Evolutionary conservation across 1,140 invertebrate genomes (phyloP), one percentile per base, ranked within the genome.

Genomic region (Drosophila ambigua): DNA sequence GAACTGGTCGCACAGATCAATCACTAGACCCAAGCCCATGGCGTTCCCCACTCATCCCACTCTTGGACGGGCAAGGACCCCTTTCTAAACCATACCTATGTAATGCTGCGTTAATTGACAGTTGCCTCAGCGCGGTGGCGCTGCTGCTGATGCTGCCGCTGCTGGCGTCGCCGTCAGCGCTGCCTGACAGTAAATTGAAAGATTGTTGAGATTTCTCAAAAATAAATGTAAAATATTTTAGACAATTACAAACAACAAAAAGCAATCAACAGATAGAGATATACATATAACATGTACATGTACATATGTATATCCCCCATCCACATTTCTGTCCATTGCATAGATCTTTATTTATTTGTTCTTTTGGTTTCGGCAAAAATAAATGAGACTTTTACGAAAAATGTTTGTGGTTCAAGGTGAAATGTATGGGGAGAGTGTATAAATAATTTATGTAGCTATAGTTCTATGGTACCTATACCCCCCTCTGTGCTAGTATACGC

Each of bases 101-200:
- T 69, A 81, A 81, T 77, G 50, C 45, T 50, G 49, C 43, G 57
- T 72, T 84, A 84, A 85, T 84, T 84, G 80, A 84, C 80, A 84
- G 77, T 85, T 84, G 68, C 35, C 35, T 39, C 11, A 11, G 9
- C 11, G 57, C 67, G 58, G 41, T 53, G 72, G 63, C 60, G 57
- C 46, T 59, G 61, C 16, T 43, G 51, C 26, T 35, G 62, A 6
- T 8, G 15, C 16, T 24, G 78, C 45, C 55, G 61, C 16, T 43
- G 51, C 26, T 35, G 62, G 6, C 9, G 15, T 16, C 16, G 16
- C 16, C 16, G 16, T 16, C 16, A 16, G 1, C 66, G 64, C 43
- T 72, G 78, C 45, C 55, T 74, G 81, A 81, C 77, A 85, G 82
- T 81, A 85, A 84, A 84, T 87, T 84, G 77, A 84, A 83, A 84